Evolutionary conservation across 2,888 invertebrate species (phyloP), one percentile per base, ranked within the genome.

Genomic region (Keiferia lycopersicella): DNA sequence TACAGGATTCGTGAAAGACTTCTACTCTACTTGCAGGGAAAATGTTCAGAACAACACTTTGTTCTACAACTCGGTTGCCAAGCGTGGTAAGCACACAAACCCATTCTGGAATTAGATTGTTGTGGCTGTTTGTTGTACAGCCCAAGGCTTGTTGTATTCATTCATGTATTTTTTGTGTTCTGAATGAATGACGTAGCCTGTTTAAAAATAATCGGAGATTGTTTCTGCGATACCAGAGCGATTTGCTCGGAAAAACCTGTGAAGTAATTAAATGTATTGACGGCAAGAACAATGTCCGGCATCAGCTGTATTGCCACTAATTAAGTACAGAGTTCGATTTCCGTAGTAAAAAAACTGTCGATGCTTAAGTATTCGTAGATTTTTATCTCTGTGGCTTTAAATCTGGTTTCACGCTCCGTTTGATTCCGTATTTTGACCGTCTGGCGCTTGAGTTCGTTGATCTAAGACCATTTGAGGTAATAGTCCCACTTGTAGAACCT

Each of bases 121-220:
- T 34, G 10, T 34, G 34, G 34, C 34, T 34, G 10, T 34, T 34
- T 26, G 26, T 34, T 34, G 6, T 34, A 7, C 10, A 71, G 70
- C 67, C 68, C 73, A 77, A 34, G 34, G 34, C 34, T 7, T 30
- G 80, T 83, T 78, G 76, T 74, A 67, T 75, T 77, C 78, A 77
- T 75, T 77, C 75, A 74, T 69, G 64, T 62, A 48, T 14, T n/a
- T 50, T 61, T 70, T 61, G 41, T 61, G 26, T 66, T 62, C 64
- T 64, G 66, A 65, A 64, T 8, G n/a, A 56, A 4, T 16, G 26
- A 53, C 26, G 51, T 14, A 53, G 6, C 12, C 4, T 14, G 4
- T 22, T 53, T 22, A 11, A 53, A 53, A 53, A 14, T 22, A 22
- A 12, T 53, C 12, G 51, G 51, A 53, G 22, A 26, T 53, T 12